These are phyloP conservation scores for Cheilosia pagana DNA, from an alignment of 2,888 invertebrate species.

Conservation along the genomic window DNA sequence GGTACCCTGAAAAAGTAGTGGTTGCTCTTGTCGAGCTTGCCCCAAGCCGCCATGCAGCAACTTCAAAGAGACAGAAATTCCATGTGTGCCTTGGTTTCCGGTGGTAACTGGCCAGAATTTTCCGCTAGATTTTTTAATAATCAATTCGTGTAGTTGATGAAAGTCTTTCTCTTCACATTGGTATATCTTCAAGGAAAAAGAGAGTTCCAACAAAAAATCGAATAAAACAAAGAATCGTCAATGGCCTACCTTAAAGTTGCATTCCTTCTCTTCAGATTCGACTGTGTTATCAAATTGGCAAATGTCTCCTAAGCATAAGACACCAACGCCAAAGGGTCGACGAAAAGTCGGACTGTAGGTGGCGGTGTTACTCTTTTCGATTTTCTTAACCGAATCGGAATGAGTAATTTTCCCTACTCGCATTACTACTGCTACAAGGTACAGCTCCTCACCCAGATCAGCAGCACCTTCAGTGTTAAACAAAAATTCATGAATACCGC, in stretches of 20 bases:
- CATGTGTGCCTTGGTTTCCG: slow-evolving; percentile 91
- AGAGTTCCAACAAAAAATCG: slow-evolving; percentile 7
- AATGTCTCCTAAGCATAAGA: slow-evolving; percentile 89
- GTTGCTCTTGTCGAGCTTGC: slow-evolving; percentile 91
- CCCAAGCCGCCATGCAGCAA: slow-evolving; percentile 91
- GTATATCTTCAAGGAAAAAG: slow-evolving; percentile 86
- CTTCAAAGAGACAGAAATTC: slow-evolving; percentile 92
- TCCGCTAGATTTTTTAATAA: slow-evolving; percentile 92
- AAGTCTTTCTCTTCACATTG: slow-evolving; percentile 96
- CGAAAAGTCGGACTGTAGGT: slow-evolving; percentile 84
- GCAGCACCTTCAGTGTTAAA: slow-evolving; percentile 86
- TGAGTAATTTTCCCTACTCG: slow-evolving; percentile 92
- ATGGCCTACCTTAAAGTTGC: slow-evolving; percentile 87
- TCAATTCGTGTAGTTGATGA: slow-evolving; percentile 93
- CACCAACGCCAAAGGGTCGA: slow-evolving; percentile 94
- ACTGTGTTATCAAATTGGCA: slow-evolving; percentile 84
- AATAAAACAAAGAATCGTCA: not conserved
- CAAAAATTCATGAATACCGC: not conserved
- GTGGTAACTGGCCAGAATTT: slow-evolving; percentile 90
- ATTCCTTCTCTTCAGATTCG: slow-evolving; percentile 88
- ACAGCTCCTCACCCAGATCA: slow-evolving; percentile 93
- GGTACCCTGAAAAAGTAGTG: slow-evolving; percentile 91
- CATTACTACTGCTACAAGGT: slow-evolving; percentile 95
- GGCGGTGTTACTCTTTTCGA: slow-evolving; percentile 79
- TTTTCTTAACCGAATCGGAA: slow-evolving; percentile 82